phyloP scores from a whole-genome alignment of 1,140 invertebrate species.

The Drosophila virilis region DNA sequence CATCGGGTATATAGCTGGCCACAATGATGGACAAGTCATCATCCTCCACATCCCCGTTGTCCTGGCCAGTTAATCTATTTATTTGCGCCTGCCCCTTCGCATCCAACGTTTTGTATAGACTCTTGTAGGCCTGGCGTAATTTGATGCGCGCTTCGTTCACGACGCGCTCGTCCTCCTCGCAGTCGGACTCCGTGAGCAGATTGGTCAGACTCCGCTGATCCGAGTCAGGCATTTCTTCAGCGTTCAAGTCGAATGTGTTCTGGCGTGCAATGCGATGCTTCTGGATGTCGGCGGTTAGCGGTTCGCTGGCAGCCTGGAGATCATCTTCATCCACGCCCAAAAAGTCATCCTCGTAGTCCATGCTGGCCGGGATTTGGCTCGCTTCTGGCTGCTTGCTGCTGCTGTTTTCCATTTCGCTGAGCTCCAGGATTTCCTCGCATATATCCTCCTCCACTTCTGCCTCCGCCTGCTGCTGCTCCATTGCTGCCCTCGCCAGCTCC shows the following conservation, averaged over 20 bases:
- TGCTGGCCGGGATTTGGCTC: slow-evolving; percentile 6
- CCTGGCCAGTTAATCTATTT: slow-evolving; percentile 44
- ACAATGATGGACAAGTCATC: slow-evolving; percentile 80
- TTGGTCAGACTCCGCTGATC: slow-evolving; percentile 76
- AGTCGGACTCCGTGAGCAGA: slow-evolving; percentile 73
- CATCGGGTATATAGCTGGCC: slow-evolving; percentile 74
- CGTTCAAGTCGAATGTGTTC: slow-evolving; percentile 65
- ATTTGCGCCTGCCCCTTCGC: slow-evolving; percentile 56
- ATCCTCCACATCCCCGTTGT: slow-evolving; percentile 53
- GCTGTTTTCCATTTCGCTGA: slow-evolving; percentile 52
- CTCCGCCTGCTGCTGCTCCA: not conserved
- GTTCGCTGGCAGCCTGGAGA: slow-evolving; percentile 32
- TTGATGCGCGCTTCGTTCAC: slow-evolving; percentile 63
- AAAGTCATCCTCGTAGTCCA: slow-evolving; percentile 59
- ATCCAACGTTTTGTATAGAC: slow-evolving; percentile 69
- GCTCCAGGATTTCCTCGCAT: slow-evolving; percentile 74
- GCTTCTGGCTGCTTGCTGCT: not conserved
- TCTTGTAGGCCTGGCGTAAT: slow-evolving; percentile 63
- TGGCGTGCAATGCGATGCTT: slow-evolving; percentile 49
- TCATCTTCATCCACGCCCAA: slow-evolving; percentile 69
- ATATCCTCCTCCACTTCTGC: slow-evolving; percentile 65
- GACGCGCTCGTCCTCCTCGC: slow-evolving; percentile 71
- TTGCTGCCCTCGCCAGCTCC: not conserved
- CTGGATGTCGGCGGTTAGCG: slow-evolving; percentile 11
- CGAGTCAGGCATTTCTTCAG: slow-evolving; percentile 39